These are phyloP conservation scores for Piaya cayana DNA, from an alignment of 2,113 vertebrate species.

Conservation along the genomic window DNA sequence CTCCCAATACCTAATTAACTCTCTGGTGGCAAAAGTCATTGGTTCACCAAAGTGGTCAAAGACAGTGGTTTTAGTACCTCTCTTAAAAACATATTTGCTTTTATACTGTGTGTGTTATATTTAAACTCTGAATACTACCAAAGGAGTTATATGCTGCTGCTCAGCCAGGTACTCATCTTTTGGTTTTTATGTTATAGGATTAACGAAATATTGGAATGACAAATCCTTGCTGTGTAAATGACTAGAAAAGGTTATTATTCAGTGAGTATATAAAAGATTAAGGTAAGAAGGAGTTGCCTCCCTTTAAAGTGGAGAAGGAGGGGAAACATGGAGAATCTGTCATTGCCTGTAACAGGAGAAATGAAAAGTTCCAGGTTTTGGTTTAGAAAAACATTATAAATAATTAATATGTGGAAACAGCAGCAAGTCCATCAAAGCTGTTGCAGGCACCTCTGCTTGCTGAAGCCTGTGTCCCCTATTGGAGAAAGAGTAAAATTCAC, in stretches of 20 bases:
- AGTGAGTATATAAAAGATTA: conserved; percentile 10
- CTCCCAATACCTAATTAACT: neutral
- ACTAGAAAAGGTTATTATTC: conserved; percentile 48
- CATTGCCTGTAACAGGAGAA: neutral
- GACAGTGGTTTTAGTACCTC: neutral
- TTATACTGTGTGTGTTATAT: neutral
- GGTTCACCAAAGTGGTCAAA: neutral
- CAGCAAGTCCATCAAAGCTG: neutral
- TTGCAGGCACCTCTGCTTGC: neutral
- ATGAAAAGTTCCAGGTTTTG: neutral
- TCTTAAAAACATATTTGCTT: neutral
- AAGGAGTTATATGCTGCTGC: neutral
- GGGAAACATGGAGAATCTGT: accelerated
- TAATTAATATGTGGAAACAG: neutral
- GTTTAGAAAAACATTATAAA: neutral
- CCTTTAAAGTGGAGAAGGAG: conserved; percentile 10
- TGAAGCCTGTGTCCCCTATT: neutral
- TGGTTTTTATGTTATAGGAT: conserved; percentile 10
- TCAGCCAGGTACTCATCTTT: neutral
- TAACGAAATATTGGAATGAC: conserved; percentile 48
- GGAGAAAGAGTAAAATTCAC: neutral
- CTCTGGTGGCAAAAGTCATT: neutral
- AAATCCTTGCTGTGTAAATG: conserved; percentile 42
- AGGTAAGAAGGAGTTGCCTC: neutral
- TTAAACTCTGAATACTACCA: neutral